Percentiles rank a stretch among this genome's conserved stretches.
phyloP scores from a whole-genome alignment of 2,797 vertebrate genomes.

The Vespertilio murinus region DNA sequence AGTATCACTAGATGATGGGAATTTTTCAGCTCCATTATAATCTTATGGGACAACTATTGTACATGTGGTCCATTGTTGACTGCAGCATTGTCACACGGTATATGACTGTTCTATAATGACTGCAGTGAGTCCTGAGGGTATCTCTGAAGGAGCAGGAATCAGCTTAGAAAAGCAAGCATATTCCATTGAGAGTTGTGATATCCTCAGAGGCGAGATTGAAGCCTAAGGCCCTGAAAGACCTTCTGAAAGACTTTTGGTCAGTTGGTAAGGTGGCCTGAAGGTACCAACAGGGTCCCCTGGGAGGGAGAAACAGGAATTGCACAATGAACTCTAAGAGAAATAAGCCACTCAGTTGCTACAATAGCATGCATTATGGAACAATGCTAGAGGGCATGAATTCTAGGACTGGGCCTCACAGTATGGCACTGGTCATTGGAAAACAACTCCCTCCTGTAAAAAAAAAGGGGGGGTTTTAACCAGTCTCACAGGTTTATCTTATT shows the following conservation, averaged over 20 bases:
- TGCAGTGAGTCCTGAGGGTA: not conserved
- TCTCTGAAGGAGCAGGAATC: not conserved
- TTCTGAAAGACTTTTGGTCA: not conserved
- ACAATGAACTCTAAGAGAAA: not conserved
- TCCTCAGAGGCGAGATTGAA: not conserved
- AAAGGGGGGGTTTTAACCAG: not conserved
- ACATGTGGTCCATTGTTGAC: not conserved
- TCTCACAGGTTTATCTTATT: slow-evolving; percentile 5
- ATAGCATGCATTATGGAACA: not conserved
- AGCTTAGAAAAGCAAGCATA: not conserved
- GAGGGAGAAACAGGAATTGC: not conserved
- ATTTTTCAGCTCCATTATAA: not conserved
- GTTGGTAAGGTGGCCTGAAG: not conserved
- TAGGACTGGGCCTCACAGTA: not conserved
- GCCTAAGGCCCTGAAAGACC: not conserved
- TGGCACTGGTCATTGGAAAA: not conserved
- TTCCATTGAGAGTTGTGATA: not conserved
- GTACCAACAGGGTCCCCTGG: not conserved
- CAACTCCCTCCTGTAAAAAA: not conserved
- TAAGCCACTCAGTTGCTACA: not conserved
- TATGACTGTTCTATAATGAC: not conserved
- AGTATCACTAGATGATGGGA: not conserved
- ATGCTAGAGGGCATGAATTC: not conserved
- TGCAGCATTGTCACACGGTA: not conserved
- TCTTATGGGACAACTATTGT: too few relatives aligned